Evolutionary conservation across 1,140 invertebrate species (phyloP).

Genomic region (Lordiphosa clarofinis): DNA sequence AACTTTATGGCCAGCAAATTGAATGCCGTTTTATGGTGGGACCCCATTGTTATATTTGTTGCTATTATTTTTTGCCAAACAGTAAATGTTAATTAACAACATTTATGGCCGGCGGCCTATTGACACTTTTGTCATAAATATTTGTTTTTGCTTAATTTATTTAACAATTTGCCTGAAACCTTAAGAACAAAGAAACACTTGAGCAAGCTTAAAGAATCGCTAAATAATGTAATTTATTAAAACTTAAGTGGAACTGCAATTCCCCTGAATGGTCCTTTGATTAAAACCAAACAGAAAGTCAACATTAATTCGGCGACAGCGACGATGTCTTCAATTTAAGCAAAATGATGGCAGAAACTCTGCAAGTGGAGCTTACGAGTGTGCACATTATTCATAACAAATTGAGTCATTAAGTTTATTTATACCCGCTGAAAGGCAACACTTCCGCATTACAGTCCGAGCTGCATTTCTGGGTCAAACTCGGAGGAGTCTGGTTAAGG

Average conservation of each 20-base stretch:
- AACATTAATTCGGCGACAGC: conserved; percentile 30
- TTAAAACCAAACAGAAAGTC: conserved; percentile 49
- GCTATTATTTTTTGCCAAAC: conserved; percentile 42
- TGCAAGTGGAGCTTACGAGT: conserved; percentile 46
- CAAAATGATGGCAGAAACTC: conserved; percentile 49
- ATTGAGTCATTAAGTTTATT: conserved; percentile 78
- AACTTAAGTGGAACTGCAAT: conserved; percentile 42
- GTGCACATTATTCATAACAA: conserved; percentile 71
- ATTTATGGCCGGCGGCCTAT: conserved; percentile 63
- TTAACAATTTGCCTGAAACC: conserved; percentile 26
- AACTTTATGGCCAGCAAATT: conserved; percentile 63
- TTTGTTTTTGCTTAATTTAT: conserved; percentile 22
- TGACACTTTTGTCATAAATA: conserved; percentile 56
- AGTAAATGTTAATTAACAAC: conserved; percentile 76
- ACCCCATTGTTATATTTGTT: conserved; percentile 15
- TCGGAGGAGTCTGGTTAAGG: conserved; percentile 16
- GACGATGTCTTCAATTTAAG: conserved; percentile 48
- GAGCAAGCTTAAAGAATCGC: conserved; percentile 13
- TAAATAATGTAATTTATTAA: conserved; percentile 68
- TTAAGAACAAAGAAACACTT: conserved; percentile 33
- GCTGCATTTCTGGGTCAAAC: conserved; percentile 71
- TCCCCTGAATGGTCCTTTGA: conserved; percentile 47
- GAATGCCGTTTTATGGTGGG: conserved; percentile 49
- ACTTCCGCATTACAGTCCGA: conserved; percentile 64
- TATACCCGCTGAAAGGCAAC: conserved; percentile 69